A percentile compares a stretch with the other conserved stretches of the same genome.
Evolutionary conservation across 2,888 invertebrate genomes (phyloP).

Genomic region (Stenodema calcarata): DNA sequence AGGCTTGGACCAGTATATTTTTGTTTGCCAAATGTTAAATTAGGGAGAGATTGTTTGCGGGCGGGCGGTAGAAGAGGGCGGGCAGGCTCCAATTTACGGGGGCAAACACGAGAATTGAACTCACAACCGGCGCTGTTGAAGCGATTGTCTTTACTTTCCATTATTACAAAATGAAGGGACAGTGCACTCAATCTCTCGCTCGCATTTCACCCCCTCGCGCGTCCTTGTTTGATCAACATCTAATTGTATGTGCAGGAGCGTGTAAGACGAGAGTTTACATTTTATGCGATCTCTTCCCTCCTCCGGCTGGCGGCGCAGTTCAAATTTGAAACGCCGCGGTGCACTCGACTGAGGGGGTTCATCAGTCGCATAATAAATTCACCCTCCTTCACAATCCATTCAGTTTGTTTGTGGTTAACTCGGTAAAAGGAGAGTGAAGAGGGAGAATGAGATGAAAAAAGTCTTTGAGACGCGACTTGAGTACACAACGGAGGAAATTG

Average conservation of each 20-base stretch:
- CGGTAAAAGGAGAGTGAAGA: not conserved
- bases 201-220: not conserved
- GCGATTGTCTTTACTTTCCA: slow-evolving; percentile 48
- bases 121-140: slow-evolving; percentile 5
- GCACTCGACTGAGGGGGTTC: not conserved
- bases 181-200: not conserved
- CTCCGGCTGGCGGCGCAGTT: not conserved
- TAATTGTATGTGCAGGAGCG: slow-evolving; percentile 7
- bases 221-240: slow-evolving; percentile 15
- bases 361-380: not conserved
- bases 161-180: slow-evolving; percentile 48
- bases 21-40: slow-evolving; percentile 46
- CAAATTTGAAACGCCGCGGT: not conserved
- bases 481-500: not conserved
- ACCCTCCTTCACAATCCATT: not conserved
- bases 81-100: slow-evolving; percentile 40
- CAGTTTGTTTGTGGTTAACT: not conserved
- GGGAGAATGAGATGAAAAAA: not conserved
- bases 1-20: slow-evolving; percentile 27
- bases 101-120: slow-evolving; percentile 43
- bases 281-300: not conserved
- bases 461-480: not conserved
- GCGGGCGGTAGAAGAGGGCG: not conserved
- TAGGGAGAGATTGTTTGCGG: slow-evolving; percentile 41
- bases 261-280: not conserved